Percentiles rank a stretch among this genome's conserved stretches.
Evolutionary conservation across 2,113 vertebrate genomes (phyloP).

Genomic region (Hipposideros armiger): DNA sequence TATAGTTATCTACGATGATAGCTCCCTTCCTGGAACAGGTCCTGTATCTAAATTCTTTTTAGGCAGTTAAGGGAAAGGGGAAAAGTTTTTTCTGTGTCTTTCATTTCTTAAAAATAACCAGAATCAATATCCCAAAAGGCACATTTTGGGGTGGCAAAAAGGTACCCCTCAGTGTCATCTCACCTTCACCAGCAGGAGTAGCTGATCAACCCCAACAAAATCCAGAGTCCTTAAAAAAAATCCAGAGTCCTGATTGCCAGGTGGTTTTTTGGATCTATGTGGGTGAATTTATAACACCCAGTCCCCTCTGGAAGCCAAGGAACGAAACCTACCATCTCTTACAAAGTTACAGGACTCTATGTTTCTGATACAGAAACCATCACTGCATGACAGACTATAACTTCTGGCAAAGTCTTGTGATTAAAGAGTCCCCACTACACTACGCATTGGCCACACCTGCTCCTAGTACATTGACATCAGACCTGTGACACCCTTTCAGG

Average conservation of each 20-base stretch:
- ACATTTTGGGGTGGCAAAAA: background rate
- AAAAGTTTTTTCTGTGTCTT: background rate
- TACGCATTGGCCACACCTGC: background rate
- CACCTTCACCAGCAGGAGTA: background rate
- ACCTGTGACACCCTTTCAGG: background rate
- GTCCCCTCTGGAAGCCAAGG: background rate
- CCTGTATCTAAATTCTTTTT: background rate
- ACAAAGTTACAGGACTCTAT: background rate
- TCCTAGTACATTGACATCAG: background rate
- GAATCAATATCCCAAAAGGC: background rate
- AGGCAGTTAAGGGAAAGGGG: background rate
- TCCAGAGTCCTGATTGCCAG: background rate
- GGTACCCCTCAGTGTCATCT: background rate
- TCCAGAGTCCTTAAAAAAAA: background rate
- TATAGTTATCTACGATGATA: background rate
- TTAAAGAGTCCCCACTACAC: background rate
- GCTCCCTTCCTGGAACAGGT: background rate
- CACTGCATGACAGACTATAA: background rate
- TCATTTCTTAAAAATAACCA: background rate
- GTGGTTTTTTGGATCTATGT: background rate
- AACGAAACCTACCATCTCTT: background rate
- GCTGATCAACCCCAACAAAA: background rate
- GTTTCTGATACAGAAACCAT: background rate
- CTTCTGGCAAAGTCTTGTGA: conserved; percentile 24
- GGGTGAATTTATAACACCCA: background rate